phyloP scores from a whole-genome alignment of 2,113 vertebrate genomes.

The Manacus vitellinus region DNA sequence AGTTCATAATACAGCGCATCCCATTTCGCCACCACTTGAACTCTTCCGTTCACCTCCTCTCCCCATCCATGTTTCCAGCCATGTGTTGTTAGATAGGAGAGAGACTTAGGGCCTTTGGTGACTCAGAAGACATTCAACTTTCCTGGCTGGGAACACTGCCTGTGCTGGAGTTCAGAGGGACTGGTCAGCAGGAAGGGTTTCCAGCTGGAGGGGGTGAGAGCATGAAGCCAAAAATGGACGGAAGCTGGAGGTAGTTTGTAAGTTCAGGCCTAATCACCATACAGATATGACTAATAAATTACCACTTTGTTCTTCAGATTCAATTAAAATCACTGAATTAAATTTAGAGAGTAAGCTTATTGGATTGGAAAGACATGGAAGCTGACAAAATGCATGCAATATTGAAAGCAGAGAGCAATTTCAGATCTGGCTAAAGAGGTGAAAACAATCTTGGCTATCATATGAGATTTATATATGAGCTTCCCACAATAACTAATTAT shows the following conservation, averaged over 20 bases:
- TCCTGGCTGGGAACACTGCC: background rate
- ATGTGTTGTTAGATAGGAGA: background rate
- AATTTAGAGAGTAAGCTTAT: background rate
- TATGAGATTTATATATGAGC: background rate
- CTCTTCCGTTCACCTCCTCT: background rate
- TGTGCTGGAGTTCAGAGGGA: background rate
- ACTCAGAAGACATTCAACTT: slow-evolving; percentile 30
- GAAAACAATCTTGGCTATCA: background rate
- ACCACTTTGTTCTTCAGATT: background rate
- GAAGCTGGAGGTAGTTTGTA: background rate
- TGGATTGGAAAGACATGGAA: background rate
- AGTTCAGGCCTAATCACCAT: background rate
- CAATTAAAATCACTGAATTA: slow-evolving; percentile 10
- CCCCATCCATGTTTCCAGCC: background rate
- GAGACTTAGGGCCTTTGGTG: background rate
- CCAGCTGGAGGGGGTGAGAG: background rate
- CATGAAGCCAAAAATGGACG: background rate
- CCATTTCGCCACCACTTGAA: background rate
- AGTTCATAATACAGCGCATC: background rate
- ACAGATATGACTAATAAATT: background rate
- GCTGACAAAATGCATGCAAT: background rate
- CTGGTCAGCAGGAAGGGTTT: background rate
- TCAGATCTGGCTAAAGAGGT: background rate
- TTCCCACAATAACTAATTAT: background rate
- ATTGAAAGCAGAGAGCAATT: background rate